Conservation (phyloP, 2,113 vertebrate species). For the Miniopterus natalensis region DNA sequence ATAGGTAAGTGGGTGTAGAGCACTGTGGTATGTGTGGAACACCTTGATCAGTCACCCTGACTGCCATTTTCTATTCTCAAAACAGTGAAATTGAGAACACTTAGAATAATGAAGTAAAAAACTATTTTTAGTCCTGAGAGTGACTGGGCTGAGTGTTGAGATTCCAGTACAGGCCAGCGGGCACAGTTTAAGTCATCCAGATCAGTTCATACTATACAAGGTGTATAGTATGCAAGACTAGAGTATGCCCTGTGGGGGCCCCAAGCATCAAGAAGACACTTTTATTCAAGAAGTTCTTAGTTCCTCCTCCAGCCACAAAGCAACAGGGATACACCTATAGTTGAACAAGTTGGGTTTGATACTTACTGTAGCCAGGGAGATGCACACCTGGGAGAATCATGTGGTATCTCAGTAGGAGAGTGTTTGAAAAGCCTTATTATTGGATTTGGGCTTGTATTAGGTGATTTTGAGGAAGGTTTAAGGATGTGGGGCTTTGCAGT, state of each 20-base stretch:
- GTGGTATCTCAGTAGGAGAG: not conserved
- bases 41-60: not conserved
- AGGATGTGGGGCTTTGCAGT: not conserved
- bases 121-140: not conserved
- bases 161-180: not conserved
- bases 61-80: not conserved
- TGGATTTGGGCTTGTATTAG: not conserved
- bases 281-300: conserved; percentile 9
- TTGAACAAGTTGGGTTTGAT: conserved; percentile 2
- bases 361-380: not conserved
- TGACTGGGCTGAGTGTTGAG: conserved; percentile 41
- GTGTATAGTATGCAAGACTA: not conserved
- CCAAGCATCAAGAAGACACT: not conserved
- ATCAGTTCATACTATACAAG: not conserved
- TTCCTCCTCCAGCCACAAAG: not conserved
- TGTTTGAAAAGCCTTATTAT: not conserved
- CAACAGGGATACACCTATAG: not conserved
- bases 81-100: not conserved
- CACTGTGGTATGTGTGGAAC: not conserved
- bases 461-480: conserved; percentile 29
- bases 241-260: not conserved
- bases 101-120: not conserved
- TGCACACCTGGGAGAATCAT: not conserved
- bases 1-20: not conserved
- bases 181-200: not conserved